Evolutionary conservation across 2,888 invertebrate genomes (phyloP), one percentile per base, ranked within the genome.

Genomic region (Oxycera nigricornis): DNA sequence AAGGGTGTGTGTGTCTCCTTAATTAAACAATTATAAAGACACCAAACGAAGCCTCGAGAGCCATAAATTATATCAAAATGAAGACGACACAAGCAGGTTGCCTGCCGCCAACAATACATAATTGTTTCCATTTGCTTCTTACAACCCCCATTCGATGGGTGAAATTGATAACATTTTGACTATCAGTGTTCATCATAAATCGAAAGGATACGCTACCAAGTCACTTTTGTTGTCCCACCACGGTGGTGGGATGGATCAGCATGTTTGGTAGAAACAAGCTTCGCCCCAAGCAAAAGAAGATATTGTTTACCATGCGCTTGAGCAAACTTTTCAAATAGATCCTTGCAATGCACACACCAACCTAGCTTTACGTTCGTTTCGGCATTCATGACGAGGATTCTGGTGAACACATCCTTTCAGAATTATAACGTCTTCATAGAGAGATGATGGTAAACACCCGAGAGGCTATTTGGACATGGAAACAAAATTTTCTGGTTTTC

Each of bases 401-500:
- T 28, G 46, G 31, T 57, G 6, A 72, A 70, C 39, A 67, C 70
- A 74, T 73, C 39, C 76, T 77, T 77, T 74, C 35, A 28, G 73
- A 74, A 68, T 59, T 70, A 35, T 70, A 55, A 55, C 65, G 65
- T 61, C 61, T 73, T 73, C 76, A 62, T 72, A 73, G 31, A n/a
- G n/a, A 46, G 28, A 73, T 57, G 39, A 67, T 73, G 61, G 67
- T 74, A 74, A 75, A 72, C 72, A 62, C 68, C 76, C 73, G 31
- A 75, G 72, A 65, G 77, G 75, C 75, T 74, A 72, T 65, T 76
- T 77, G 75, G 72, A 75, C 74, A 76, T 77, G 76, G 76, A 74
- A 75, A 76, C 75, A 77, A 77, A 77, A 74, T 75, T 76, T 77
- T 52, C 70, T 17, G 55, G 76, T 65, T 75, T 73, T 61, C 78